Percentiles rank a stretch among this genome's conserved stretches.
Evolutionary conservation across 2,797 vertebrate species (phyloP).

Genomic region (Mastacembelus armatus): DNA sequence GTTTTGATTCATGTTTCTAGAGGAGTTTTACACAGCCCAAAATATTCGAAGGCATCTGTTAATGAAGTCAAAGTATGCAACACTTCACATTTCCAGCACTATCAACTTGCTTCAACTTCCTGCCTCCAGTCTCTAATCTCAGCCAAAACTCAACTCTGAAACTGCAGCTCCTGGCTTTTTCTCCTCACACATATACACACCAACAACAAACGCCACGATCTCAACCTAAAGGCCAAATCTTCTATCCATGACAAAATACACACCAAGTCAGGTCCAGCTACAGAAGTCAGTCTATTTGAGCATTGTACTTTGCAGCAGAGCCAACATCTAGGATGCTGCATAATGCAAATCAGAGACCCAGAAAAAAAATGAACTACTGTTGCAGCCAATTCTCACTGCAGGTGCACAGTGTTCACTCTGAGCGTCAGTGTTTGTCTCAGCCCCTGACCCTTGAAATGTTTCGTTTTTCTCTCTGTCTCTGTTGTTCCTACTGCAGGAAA

Average conservation of each 20-base stretch:
- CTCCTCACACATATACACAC: neutral
- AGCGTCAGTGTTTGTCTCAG: slow-evolving; percentile 59
- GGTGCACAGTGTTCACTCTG: slow-evolving; percentile 51
- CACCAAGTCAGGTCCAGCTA: slow-evolving; percentile 1
- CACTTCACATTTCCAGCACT: neutral
- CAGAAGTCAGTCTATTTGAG: slow-evolving; percentile 32
- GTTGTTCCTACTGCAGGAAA: slow-evolving; percentile 67
- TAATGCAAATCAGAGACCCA: slow-evolving; percentile 58
- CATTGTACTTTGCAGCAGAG: slow-evolving; percentile 45
- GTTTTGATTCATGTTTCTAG: no score
- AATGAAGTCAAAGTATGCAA: neutral
- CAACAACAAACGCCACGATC: neutral
- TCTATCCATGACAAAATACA: slow-evolving; percentile 2
- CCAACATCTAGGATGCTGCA: slow-evolving; percentile 49
- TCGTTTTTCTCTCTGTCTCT: slow-evolving; percentile 30
- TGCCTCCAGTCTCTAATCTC: slow-evolving; percentile 21
- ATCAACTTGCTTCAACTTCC: slow-evolving; percentile 1
- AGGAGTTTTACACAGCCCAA: no score
- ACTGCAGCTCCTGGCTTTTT: neutral
- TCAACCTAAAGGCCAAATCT: slow-evolving; percentile 29
- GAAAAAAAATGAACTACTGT: slow-evolving; percentile 39
- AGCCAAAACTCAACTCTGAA: slow-evolving; percentile 26
- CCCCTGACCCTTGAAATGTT: slow-evolving; percentile 62
- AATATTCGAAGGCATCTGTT: slow-evolving; percentile 7
- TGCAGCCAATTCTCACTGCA: slow-evolving; percentile 60